phyloP scores from a whole-genome alignment of 1,140 invertebrate genomes.

The Plectrocnemia conspersa region DNA sequence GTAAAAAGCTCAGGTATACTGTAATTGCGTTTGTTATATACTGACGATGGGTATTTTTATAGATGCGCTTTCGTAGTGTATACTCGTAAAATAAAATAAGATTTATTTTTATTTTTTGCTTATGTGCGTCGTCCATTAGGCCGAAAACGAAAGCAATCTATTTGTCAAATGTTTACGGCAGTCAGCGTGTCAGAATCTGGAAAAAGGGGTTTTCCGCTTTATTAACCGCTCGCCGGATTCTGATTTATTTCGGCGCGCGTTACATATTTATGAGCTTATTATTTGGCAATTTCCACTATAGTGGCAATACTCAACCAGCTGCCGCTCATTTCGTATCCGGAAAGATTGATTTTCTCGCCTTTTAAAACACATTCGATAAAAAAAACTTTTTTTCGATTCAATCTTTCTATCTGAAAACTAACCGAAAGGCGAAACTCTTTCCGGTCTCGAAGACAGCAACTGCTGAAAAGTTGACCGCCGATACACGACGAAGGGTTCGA shows the following conservation, averaged over 20 bases:
- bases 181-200: neutral
- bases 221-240: conserved; percentile 13
- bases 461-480: neutral
- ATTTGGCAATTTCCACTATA: conserved; percentile 21
- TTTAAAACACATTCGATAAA: neutral
- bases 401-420: neutral
- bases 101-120: too few species aligned
- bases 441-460: neutral
- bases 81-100: too few species aligned
- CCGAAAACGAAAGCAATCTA: neutral
- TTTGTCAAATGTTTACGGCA: conserved; percentile 1
- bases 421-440: neutral
- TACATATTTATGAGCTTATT: conserved; percentile 28
- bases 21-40: too few species aligned
- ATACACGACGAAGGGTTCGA: too few species aligned
- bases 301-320: conserved; percentile 2
- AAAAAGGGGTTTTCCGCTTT: conserved; percentile 19
- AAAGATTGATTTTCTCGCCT: neutral
- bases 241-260: conserved; percentile 24
- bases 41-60: too few species aligned
- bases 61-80: too few species aligned
- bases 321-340: neutral
- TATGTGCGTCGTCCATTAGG: too few species aligned
- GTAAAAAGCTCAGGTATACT: too few species aligned
- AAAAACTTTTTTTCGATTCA: neutral